These are phyloP conservation scores for Nothoprocta pentlandii DNA, from an alignment of 2,113 vertebrate genomes.

Conservation along the genomic window DNA sequence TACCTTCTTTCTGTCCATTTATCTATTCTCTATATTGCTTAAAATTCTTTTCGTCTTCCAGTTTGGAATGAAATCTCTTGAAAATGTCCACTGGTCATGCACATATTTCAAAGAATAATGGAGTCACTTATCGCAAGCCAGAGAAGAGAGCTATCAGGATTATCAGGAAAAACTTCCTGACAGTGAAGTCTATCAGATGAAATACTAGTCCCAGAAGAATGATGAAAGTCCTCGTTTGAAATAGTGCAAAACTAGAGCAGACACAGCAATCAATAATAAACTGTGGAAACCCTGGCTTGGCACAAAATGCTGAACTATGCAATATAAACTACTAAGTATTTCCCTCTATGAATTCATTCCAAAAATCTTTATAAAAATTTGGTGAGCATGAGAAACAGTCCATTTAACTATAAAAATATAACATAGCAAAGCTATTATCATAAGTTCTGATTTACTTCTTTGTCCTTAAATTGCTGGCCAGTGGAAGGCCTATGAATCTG, in stretches of 20 bases:
- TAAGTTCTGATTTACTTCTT: background rate
- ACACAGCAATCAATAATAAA: background rate
- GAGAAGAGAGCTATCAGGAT: background rate
- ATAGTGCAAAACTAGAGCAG: constrained; percentile 5
- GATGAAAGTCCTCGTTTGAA: background rate
- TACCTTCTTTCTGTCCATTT: background rate
- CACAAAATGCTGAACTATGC: background rate
- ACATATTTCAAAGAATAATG: constrained; percentile 32
- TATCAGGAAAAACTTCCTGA: background rate
- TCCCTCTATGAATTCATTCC: background rate
- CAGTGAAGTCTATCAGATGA: constrained; percentile 3
- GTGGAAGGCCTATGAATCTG: background rate
- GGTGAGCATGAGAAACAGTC: background rate
- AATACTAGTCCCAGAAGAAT: constrained; percentile 2
- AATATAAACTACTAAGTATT: background rate
- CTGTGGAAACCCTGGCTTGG: background rate
- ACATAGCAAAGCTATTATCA: background rate
- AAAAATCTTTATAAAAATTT: background rate
- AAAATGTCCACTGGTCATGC: constrained; percentile 1
- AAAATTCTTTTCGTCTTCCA: constrained; percentile 38
- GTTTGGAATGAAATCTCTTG: background rate
- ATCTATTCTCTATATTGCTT: background rate
- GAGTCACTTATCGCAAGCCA: background rate
- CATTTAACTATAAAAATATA: background rate
- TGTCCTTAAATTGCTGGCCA: background rate